Evolutionary conservation across 35 echinoderm and acorn worm genomes (phyloP).

Genomic region (Anneissia japonica): DNA sequence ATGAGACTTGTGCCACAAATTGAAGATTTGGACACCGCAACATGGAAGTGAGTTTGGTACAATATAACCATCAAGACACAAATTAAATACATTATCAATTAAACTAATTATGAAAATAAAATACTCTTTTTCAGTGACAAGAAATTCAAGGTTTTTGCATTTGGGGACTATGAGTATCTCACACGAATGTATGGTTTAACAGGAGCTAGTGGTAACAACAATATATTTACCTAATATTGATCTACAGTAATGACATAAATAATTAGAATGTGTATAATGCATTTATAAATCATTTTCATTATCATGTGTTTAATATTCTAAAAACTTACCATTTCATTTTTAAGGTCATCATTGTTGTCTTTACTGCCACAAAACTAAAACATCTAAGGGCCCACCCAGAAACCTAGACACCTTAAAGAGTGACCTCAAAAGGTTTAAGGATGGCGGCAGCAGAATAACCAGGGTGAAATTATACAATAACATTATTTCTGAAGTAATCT

Average conservation of each 20-base stretch:
- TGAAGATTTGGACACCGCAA: constrained; percentile 3
- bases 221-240: neutral
- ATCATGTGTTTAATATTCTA: too few species aligned
- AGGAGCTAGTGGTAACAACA: constrained; percentile 33
- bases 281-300: too few species aligned
- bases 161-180: constrained; percentile 63
- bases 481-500: neutral
- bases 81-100: neutral
- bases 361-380: neutral
- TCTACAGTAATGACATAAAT: neutral
- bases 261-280: too few species aligned
- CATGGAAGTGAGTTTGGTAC: constrained; percentile 36
- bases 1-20: neutral
- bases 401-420: neutral
- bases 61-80: neutral
- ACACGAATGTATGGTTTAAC: constrained; percentile 41
- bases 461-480: neutral
- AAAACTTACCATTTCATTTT: too few species aligned
- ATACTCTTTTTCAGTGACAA: neutral
- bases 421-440: neutral
- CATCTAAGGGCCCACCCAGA: neutral
- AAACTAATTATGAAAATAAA: neutral
- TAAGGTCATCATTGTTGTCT: too few species aligned
- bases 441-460: neutral
- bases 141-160: constrained; percentile 23